Conservation (phyloP, 2,113 vertebrate genomes). For the Motacilla tschutschensis region DNA sequence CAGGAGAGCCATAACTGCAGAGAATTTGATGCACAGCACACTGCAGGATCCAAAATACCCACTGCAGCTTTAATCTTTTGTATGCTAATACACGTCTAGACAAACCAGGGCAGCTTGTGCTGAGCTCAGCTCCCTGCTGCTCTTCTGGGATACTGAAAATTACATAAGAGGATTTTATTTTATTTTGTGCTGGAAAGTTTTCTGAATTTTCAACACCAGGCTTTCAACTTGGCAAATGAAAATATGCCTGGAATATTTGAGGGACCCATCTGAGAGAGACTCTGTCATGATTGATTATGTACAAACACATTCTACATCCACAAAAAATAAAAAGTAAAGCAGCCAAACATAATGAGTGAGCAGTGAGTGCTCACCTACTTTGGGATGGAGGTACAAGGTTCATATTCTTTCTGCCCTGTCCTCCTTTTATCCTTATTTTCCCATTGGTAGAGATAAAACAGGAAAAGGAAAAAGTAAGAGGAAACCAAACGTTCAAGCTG, state of each 20-base stretch:
- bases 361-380: background rate
- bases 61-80: background rate
- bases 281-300: rapidly evolving
- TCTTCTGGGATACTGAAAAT: background rate
- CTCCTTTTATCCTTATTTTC: background rate
- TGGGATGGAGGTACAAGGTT: background rate
- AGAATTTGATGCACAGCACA: background rate
- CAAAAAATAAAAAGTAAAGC: background rate
- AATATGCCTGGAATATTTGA: background rate
- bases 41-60: background rate
- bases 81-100: background rate
- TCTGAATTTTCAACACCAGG: background rate
- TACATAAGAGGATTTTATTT: background rate
- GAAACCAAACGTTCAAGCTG: background rate
- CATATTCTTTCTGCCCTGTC: background rate
- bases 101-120: background rate
- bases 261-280: background rate
- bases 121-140: background rate
- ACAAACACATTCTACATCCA: background rate
- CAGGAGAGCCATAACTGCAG: background rate
- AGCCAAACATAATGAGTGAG: background rate
- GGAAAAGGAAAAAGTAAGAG: background rate
- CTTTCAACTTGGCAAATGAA: background rate
- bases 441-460: background rate
- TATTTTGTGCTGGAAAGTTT: background rate